Conservation (phyloP, 2,888 invertebrate genomes). For the Mycalesis mineus region DNA sequence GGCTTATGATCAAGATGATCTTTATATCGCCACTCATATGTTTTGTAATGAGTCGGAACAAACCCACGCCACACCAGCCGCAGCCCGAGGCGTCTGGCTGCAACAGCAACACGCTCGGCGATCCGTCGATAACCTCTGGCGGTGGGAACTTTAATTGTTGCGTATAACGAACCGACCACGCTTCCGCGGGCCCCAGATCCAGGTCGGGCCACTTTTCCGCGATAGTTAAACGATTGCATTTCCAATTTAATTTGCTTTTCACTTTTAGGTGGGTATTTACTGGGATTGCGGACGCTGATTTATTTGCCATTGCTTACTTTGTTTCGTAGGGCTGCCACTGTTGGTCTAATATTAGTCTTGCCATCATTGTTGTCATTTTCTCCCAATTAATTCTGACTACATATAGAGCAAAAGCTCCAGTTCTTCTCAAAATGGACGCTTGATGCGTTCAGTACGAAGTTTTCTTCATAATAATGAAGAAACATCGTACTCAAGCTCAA, state of each 20-base stretch:
- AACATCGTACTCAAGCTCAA: too few species aligned
- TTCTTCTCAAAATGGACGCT: too few species aligned
- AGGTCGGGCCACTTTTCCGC: conserved; percentile 17
- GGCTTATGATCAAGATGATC: too few species aligned
- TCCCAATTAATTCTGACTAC: too few species aligned
- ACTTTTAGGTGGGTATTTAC: conserved; percentile 22
- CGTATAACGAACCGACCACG: conserved; percentile 24
- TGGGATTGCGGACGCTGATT: conserved; percentile 9
- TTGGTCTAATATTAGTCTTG: background rate
- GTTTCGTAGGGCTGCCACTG: conserved; percentile 5
- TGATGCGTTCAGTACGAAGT: too few species aligned
- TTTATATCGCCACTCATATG: too few species aligned
- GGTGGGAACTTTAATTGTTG: conserved; percentile 26
- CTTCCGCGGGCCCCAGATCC: conserved; percentile 26
- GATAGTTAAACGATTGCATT: conserved; percentile 18
- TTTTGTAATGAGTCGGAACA: too few species aligned
- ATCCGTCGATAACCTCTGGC: conserved; percentile 28
- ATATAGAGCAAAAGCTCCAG: too few species aligned
- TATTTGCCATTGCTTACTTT: conserved; percentile 1
- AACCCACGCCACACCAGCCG: conserved; percentile 20
- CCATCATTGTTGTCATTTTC: too few species aligned
- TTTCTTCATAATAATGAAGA: too few species aligned
- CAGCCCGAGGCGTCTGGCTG: conserved; percentile 27
- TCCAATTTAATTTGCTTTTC: conserved; percentile 28
- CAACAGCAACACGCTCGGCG: conserved; percentile 19